phyloP scores from a whole-genome alignment of 2,797 vertebrate species.

The Cyprinodon diabolis region DNA sequence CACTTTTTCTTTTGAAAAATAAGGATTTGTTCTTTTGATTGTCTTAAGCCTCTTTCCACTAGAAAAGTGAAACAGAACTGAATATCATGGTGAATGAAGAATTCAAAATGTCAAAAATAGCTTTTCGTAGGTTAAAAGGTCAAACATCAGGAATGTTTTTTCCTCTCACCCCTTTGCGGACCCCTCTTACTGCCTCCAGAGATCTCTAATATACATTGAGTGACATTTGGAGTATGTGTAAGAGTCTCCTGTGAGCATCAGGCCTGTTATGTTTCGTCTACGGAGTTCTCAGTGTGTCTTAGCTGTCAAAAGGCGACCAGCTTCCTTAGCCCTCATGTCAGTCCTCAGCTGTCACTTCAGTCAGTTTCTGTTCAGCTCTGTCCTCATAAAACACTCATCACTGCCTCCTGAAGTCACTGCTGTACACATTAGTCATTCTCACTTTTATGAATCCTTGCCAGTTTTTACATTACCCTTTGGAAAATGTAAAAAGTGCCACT shows the following conservation, averaged over 20 bases:
- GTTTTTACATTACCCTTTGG: neutral
- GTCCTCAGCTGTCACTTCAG: conserved; percentile 25
- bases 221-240: conserved; percentile 38
- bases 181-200: conserved; percentile 22
- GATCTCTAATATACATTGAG: conserved; percentile 34
- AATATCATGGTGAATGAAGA: neutral
- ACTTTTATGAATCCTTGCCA: conserved; percentile 11
- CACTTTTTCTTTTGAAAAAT: conserved; percentile 2
- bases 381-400: conserved; percentile 11
- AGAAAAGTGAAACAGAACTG: neutral
- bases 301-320: conserved; percentile 11
- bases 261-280: conserved; percentile 1
- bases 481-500: neutral
- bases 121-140: conserved; percentile 27
- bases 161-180: conserved; percentile 12
- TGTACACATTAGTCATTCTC: conserved; percentile 25
- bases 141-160: conserved; percentile 23
- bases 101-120: conserved; percentile 27
- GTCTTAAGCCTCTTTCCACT: neutral
- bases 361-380: conserved; percentile 12
- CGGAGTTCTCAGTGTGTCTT: conserved; percentile 16
- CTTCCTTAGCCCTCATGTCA: conserved; percentile 13
- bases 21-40: neutral
- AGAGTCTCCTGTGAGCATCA: conserved; percentile 10
- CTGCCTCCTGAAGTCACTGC: conserved; percentile 6